A percentile compares a stretch with the other conserved stretches of the same genome.
Evolutionary conservation across 2,888 invertebrate species (phyloP).

Genomic region (Auanema sp.): DNA sequence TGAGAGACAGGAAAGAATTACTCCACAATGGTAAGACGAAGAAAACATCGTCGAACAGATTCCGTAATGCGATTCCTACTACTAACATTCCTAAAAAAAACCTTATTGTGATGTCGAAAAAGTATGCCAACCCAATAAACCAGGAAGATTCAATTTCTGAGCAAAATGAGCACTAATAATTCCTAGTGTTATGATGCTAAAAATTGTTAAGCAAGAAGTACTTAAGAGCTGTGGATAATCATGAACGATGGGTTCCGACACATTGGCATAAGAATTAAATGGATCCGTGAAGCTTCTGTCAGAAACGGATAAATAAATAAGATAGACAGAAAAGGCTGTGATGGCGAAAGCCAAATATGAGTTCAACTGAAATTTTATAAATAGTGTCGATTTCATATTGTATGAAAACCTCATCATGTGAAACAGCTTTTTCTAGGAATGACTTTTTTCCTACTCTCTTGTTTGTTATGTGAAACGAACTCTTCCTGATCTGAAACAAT

Average conservation of each 20-base stretch:
- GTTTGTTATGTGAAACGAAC: too few species aligned
- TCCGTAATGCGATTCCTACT: conserved; percentile 22
- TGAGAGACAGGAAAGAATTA: not conserved
- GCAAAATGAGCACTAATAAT: not conserved
- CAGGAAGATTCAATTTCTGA: not conserved
- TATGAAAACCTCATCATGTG: too few species aligned
- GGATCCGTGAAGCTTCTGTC: conserved; percentile 4
- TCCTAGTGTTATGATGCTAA: not conserved
- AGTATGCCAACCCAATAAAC: conserved; percentile 1
- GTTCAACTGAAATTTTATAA: too few species aligned
- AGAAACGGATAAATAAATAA: conserved; percentile 11
- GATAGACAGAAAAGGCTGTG: not conserved
- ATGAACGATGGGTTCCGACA: too few species aligned
- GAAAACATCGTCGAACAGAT: conserved; percentile 9
- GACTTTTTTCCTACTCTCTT: too few species aligned
- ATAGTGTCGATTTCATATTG: too few species aligned
- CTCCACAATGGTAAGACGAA: conserved; percentile 21
- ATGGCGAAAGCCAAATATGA: too few species aligned
- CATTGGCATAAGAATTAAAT: too few species aligned
- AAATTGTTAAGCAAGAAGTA: not conserved
- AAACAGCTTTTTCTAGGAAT: too few species aligned
- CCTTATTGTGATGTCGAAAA: too few species aligned
- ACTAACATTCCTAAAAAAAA: conserved; percentile 22
- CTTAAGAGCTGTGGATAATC: not conserved
- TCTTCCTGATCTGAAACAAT: too few species aligned